A percentile compares a stretch with the other conserved stretches of the same genome.
These are phyloP conservation scores for Henricia sp. DNA, from an alignment of 53 echinoderm and acorn worm genomes.

Conservation along the genomic window DNA sequence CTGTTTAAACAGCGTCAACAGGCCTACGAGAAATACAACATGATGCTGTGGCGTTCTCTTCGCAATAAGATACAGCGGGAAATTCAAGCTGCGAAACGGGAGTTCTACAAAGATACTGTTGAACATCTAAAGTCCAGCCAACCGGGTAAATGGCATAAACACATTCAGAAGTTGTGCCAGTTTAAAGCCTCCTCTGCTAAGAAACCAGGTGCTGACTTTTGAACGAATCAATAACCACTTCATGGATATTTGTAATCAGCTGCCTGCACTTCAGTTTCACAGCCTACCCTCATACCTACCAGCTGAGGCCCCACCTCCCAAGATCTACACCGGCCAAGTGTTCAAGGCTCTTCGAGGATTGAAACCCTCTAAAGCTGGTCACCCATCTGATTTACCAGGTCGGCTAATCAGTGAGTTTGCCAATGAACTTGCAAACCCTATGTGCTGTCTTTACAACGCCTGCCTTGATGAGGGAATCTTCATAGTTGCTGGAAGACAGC, in stretches of 20 bases:
- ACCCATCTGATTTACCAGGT: slow-evolving; percentile 27
- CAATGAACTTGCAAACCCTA: slow-evolving; percentile 13
- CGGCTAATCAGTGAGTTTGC: slow-evolving; percentile 58
- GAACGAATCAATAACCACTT: slow-evolving; percentile 49
- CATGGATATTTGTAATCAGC: slow-evolving; percentile 7
- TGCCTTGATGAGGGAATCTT: slow-evolving; percentile 1
- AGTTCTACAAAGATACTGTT: slow-evolving; percentile 16
- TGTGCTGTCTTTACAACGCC: slow-evolving; percentile 12
- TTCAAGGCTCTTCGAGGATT: background rate
- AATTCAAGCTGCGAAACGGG: slow-evolving; percentile 28
- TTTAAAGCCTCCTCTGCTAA: background rate
- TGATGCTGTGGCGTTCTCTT: slow-evolving; percentile 4
- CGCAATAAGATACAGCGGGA: no score
- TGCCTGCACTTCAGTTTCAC: slow-evolving; percentile 17
- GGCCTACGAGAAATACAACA: background rate
- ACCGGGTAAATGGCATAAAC: no score
- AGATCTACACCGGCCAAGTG: slow-evolving; percentile 41
- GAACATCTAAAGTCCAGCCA: slow-evolving; percentile 29
- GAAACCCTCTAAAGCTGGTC: slow-evolving; percentile 26
- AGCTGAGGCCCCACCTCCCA: slow-evolving; percentile 23
- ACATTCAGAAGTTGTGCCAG: slow-evolving; percentile 23
- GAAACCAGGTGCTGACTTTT: no score
- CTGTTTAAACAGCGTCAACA: slow-evolving; percentile 37
- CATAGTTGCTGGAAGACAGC: background rate
- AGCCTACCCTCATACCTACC: slow-evolving; percentile 23